Evolutionary conservation across 2,888 invertebrate genomes (phyloP).

Genomic region (Epinotia nisella): DNA sequence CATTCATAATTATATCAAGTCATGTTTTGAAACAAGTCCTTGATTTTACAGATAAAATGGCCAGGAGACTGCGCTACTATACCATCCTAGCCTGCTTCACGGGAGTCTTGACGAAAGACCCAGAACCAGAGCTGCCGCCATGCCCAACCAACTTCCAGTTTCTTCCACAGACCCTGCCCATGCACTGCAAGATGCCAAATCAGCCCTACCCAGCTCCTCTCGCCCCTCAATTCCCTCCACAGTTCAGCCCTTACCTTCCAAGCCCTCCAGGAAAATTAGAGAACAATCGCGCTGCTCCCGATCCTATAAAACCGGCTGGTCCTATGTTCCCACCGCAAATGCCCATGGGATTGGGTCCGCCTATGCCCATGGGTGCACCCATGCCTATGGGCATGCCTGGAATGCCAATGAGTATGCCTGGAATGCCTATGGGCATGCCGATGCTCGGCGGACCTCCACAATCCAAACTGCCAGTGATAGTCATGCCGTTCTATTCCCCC

Average conservation of each 20-base stretch:
- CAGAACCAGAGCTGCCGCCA: conserved; percentile 66
- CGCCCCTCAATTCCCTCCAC: conserved; percentile 45
- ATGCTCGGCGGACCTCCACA: conserved; percentile 54
- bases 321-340: conserved; percentile 42
- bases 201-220: neutral
- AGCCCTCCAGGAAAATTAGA: conserved; percentile 43
- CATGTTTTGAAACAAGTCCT: neutral
- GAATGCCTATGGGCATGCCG: conserved; percentile 49
- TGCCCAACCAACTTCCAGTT: conserved; percentile 71
- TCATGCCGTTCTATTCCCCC: conserved; percentile 79
- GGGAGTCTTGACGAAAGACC: conserved; percentile 53
- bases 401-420: conserved; percentile 32
- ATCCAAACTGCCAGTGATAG: conserved; percentile 74
- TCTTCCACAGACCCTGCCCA: conserved; percentile 74
- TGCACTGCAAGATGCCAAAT: conserved; percentile 76
- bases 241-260: conserved; percentile 52
- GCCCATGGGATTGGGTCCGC: conserved; percentile 38
- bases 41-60: conserved; percentile 61
- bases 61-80: conserved; percentile 44
- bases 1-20: neutral
- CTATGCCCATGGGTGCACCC: conserved; percentile 47
- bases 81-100: conserved; percentile 51
- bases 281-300: neutral
- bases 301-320: conserved; percentile 51
- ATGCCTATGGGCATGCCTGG: conserved; percentile 46